Conservation (phyloP, 2,113 vertebrate genomes). For the Macrotis lagotis region DNA sequence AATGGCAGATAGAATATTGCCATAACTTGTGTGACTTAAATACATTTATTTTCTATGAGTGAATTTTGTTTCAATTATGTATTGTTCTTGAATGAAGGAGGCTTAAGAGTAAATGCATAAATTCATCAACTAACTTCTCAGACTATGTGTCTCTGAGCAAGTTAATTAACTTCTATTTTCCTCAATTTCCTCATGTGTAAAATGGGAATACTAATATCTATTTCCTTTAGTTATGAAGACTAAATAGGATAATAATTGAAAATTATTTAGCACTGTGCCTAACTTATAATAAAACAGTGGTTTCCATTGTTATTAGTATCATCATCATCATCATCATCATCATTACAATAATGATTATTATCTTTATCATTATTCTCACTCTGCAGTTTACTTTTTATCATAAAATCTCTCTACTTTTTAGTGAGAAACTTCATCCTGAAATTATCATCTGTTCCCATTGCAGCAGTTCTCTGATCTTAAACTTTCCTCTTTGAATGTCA, state of each 20-base stretch:
- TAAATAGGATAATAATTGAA: not conserved
- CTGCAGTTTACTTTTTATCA: conserved; percentile 6
- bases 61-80: not conserved
- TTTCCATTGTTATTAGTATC: too few species aligned
- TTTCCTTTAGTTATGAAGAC: not conserved
- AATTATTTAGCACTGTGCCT: not conserved
- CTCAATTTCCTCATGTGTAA: not conserved
- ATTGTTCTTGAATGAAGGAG: not conserved
- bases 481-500: conserved; percentile 3
- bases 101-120: not conserved
- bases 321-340: too few species aligned
- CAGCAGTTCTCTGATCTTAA: not conserved
- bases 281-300: not conserved
- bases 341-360: not conserved
- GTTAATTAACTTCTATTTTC: not conserved
- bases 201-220: not conserved
- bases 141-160: not conserved
- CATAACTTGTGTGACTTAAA: not conserved
- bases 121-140: not conserved
- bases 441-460: not conserved
- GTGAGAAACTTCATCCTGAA: not conserved
- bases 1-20: not conserved
- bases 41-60: not conserved
- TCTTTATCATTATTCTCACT: not conserved
- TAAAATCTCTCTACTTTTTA: not conserved